A percentile compares a stretch with the other conserved stretches of the same genome.
phyloP scores from a whole-genome alignment of 2,888 invertebrate species.

The Caprella mutica region DNA sequence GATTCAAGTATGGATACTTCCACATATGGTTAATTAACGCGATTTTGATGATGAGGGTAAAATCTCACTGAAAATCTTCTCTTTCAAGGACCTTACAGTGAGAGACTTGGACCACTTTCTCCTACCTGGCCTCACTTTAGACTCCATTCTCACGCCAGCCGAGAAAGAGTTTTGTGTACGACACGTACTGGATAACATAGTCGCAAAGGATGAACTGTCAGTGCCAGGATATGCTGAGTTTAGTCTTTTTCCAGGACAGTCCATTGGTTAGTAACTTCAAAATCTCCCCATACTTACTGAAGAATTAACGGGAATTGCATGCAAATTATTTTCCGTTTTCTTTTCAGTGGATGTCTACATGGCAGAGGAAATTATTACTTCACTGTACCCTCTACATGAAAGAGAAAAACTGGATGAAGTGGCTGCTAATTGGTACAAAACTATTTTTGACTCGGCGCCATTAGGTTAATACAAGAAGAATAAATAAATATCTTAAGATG shows the following conservation, averaged over 20 bases:
- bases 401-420: conserved; percentile 52
- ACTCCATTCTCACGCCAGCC: conserved; percentile 51
- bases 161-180: conserved; percentile 58
- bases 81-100: conserved; percentile 51
- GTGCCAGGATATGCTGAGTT: conserved; percentile 51
- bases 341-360: conserved; percentile 44
- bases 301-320: too few relatives aligned
- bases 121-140: conserved; percentile 41
- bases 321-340: too few relatives aligned
- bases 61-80: too few relatives aligned
- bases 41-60: too few relatives aligned
- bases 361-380: conserved; percentile 42
- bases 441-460: conserved; percentile 35
- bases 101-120: conserved; percentile 48
- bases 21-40: too few relatives aligned
- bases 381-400: conserved; percentile 54
- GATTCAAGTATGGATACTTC: conserved; percentile 13
- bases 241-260: conserved; percentile 51
- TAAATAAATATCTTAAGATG: too few relatives aligned
- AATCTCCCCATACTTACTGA: too few relatives aligned
- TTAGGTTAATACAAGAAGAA: conserved; percentile 16
- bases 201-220: conserved; percentile 48
- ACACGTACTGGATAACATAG: conserved; percentile 53
- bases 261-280: conserved; percentile 44
- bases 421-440: conserved; percentile 50